Percentiles rank a stretch among this genome's conserved stretches.
phyloP scores from a whole-genome alignment of 2,888 invertebrate species.

The Notodonta dromedarius region DNA sequence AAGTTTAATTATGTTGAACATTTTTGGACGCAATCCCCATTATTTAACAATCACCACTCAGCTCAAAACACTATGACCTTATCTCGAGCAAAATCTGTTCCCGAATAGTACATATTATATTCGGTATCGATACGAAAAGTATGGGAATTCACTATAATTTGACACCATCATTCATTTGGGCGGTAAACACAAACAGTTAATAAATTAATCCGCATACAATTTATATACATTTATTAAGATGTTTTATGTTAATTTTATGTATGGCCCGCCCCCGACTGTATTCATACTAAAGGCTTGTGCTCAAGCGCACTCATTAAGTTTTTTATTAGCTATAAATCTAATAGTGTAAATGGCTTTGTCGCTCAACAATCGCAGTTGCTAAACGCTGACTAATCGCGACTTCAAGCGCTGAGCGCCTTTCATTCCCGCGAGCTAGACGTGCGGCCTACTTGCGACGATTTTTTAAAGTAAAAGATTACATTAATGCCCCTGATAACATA shows the following conservation, averaged over 20 bases:
- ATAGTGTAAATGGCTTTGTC: conserved; percentile 57
- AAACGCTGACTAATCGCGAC: conserved; percentile 53
- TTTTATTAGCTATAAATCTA: conserved; percentile 74
- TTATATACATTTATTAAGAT: conserved; percentile 67
- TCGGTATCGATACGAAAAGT: background rate
- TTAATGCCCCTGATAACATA: background rate
- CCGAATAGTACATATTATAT: too few species aligned
- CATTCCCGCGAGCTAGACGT: conserved; percentile 14
- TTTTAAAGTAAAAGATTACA: background rate
- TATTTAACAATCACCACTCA: too few species aligned
- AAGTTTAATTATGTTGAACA: background rate
- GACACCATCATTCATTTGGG: conserved; percentile 54
- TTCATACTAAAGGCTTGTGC: conserved; percentile 56
- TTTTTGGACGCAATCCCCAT: too few species aligned
- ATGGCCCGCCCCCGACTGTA: conserved; percentile 62
- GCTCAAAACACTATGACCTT: too few species aligned
- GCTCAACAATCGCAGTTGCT: conserved; percentile 48
- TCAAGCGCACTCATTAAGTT: conserved; percentile 62
- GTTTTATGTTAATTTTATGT: conserved; percentile 79
- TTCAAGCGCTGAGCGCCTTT: conserved; percentile 43
- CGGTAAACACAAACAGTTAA: conserved; percentile 58
- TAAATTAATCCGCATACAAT: conserved; percentile 68
- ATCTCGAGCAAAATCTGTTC: too few species aligned
- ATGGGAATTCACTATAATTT: conserved; percentile 10
- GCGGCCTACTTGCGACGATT: conserved; percentile 25